Evolutionary conservation across 2,797 vertebrate species (phyloP), one percentile per base, ranked within the genome.

Genomic region (Cynopterus sphinx): DNA sequence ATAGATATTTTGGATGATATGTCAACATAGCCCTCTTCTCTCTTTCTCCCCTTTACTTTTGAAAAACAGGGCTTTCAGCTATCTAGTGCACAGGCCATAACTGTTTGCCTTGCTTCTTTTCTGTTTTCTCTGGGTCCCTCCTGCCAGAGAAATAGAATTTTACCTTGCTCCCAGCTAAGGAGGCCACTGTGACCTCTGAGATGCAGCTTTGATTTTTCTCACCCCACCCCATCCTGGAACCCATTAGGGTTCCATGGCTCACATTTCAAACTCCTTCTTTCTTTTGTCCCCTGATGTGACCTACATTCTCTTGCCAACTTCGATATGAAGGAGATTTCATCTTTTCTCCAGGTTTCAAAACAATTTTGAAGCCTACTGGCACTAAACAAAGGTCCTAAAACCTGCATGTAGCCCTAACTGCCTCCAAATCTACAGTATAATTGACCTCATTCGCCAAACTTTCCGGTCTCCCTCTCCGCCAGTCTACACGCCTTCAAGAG

Each of bases 291-390:
- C 31, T 6, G 21, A 78, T 16, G 11, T 39, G 39, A 41, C 57
- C 55, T 84, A 51, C 13, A 82, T 77, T 59, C 36, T 87, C 51
- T 15, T 31, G 10, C 15, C 68, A 96, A 51, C 5, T 12, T 87
- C 39, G 4, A 31, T 6, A 43, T 8, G 3, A 85, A 84, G 59
- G 24, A 73, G 21, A 49, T 21, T 4, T 55, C 26, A 61, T 43
- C 31, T 68, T 85, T 74, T 6, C 24, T 41, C 17, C 57, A 61
- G 10, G 33, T 55, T 75, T 46, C 61, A 61, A 88, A 78, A 43
- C 57, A 90, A 24, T 70, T 36, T 36, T 51, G 67, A 68, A 79
- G 16, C 7, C 43, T 51, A 22, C 16, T 92, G 57, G n/a, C 31
- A 41, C 13, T 53, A 39, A 89, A 39, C 24, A 31, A 65, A 73